phyloP scores from a whole-genome alignment of 2,888 invertebrate genomes.

The Caenorhabditis auriculariae region DNA sequence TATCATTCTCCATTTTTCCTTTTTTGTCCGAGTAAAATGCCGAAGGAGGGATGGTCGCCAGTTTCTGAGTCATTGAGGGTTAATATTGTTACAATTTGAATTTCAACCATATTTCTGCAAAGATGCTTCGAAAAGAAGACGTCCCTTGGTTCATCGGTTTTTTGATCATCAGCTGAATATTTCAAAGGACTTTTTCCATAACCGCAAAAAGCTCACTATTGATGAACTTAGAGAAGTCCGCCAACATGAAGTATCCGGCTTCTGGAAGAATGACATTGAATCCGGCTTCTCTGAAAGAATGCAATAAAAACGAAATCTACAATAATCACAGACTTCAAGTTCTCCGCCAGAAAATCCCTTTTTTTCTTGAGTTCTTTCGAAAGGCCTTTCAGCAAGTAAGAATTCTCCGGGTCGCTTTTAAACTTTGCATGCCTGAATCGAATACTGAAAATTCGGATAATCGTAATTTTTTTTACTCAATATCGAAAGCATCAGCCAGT shows the following conservation, averaged over 20 bases:
- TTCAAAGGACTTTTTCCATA: neutral
- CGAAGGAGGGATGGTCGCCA: slow-evolving; percentile 89
- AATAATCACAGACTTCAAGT: too few relatives aligned
- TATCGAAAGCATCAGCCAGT: slow-evolving; percentile 83
- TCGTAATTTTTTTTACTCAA: too few relatives aligned
- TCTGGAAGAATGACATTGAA: slow-evolving; percentile 80
- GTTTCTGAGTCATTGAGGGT: slow-evolving; percentile 69
- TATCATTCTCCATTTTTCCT: slow-evolving; percentile 38
- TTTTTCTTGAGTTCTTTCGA: slow-evolving; percentile 77
- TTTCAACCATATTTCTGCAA: slow-evolving; percentile 75
- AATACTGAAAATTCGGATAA: too few relatives aligned
- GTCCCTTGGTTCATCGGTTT: slow-evolving; percentile 70
- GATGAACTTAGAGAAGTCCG: slow-evolving; percentile 76
- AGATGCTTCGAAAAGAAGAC: slow-evolving; percentile 94
- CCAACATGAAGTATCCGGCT: slow-evolving; percentile 94
- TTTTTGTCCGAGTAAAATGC: slow-evolving; percentile 79
- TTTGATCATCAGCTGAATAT: slow-evolving; percentile 15
- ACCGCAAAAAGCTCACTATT: slow-evolving; percentile 21
- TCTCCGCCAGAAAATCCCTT: slow-evolving; percentile 78
- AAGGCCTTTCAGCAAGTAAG: slow-evolving; percentile 80
- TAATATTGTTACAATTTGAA: neutral
- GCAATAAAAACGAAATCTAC: too few relatives aligned
- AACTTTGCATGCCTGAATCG: slow-evolving; percentile 25
- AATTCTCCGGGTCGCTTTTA: slow-evolving; percentile 63
- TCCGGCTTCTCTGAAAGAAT: slow-evolving; percentile 67